Conservation (phyloP, 2,797 vertebrate species). For the Petrocephalus schoutedeni region DNA sequence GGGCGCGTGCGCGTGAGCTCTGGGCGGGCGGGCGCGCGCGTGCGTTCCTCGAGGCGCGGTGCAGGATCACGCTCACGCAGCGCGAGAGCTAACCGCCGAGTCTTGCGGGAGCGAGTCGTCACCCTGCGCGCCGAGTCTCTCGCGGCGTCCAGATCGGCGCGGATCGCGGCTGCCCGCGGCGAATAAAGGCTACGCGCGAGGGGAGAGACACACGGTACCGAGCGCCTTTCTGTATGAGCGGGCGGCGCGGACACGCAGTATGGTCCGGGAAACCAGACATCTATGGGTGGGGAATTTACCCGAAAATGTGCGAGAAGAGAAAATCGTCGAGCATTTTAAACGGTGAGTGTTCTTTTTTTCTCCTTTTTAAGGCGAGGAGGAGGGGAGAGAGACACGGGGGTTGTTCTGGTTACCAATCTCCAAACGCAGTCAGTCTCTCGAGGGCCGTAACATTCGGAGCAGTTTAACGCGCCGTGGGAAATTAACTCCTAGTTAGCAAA, state of each 20-base stretch:
- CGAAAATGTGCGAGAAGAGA: slow-evolving; percentile 97
- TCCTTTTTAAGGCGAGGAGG: slow-evolving; percentile 8
- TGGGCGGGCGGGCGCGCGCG: slow-evolving; percentile 26
- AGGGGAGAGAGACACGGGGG: slow-evolving; percentile 15
- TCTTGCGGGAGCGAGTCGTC: slow-evolving; percentile 18
- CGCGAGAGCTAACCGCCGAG: slow-evolving; percentile 27
- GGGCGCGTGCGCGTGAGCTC: neutral
- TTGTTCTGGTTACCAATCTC: slow-evolving; percentile 41
- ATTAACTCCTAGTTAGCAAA: slow-evolving; percentile 26
- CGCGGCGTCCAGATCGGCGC: slow-evolving; percentile 23
- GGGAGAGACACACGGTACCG: slow-evolving; percentile 36
- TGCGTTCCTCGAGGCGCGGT: slow-evolving; percentile 45
- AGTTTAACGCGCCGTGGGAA: slow-evolving; percentile 21
- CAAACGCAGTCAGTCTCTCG: slow-evolving; percentile 1
- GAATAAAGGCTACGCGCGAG: slow-evolving; percentile 40
- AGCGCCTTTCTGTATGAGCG: slow-evolving; percentile 66
- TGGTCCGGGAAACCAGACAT: slow-evolving; percentile 99
- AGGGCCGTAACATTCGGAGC: neutral
- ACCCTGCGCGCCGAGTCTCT: neutral
- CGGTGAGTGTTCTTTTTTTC: slow-evolving; percentile 71
- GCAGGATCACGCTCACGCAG: slow-evolving; percentile 30
- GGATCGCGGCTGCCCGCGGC: slow-evolving; percentile 56
- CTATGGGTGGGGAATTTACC: slow-evolving; percentile 99
- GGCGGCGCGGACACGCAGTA: slow-evolving; percentile 66
- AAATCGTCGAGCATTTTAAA: slow-evolving; percentile 99